Evolutionary conservation across 2,113 vertebrate genomes (phyloP).

Genomic region (Pleuronectes platessa): DNA sequence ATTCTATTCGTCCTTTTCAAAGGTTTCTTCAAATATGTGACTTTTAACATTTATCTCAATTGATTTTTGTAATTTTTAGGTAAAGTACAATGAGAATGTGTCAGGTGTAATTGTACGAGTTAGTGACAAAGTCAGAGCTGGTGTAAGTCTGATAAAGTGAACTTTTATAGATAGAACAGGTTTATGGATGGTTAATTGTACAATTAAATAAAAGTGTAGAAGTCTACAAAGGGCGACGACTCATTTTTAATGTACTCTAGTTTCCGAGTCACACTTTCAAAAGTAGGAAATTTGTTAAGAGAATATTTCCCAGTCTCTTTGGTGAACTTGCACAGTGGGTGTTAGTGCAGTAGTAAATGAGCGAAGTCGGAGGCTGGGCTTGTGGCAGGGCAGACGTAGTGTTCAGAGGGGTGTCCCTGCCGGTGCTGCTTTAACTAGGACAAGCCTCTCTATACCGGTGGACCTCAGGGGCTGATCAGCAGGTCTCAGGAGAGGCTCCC

Average conservation of each 20-base stretch:
- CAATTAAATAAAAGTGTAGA: conserved; percentile 12
- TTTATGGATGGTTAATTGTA: conserved; percentile 27
- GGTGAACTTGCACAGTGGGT: conserved; percentile 35
- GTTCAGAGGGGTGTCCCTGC: conserved; percentile 63
- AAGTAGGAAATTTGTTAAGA: conserved; percentile 14
- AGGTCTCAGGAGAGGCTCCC: conserved; percentile 79
- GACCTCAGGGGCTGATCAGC: conserved; percentile 81
- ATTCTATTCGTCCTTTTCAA: conserved; percentile 49
- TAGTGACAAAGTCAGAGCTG: conserved; percentile 8
- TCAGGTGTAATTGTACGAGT: conserved; percentile 8
- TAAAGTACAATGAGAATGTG: neutral
- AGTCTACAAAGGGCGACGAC: neutral
- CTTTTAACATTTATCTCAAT: conserved; percentile 36
- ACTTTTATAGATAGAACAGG: conserved; percentile 19
- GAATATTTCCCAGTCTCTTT: conserved; percentile 30
- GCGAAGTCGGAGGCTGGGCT: conserved; percentile 57
- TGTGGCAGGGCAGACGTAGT: conserved; percentile 48
- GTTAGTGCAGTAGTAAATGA: conserved; percentile 58
- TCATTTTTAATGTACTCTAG: conserved; percentile 14
- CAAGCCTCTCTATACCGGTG: conserved; percentile 69
- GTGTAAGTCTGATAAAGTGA: conserved; percentile 17
- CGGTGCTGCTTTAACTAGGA: conserved; percentile 79
- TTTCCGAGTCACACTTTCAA: conserved; percentile 23
- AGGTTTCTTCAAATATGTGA: conserved; percentile 44
- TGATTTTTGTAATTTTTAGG: conserved; percentile 32